Base-by-base conservation (phyloP, 2,888 invertebrate genomes). In the Lasioglossum lativentre region DNA sequence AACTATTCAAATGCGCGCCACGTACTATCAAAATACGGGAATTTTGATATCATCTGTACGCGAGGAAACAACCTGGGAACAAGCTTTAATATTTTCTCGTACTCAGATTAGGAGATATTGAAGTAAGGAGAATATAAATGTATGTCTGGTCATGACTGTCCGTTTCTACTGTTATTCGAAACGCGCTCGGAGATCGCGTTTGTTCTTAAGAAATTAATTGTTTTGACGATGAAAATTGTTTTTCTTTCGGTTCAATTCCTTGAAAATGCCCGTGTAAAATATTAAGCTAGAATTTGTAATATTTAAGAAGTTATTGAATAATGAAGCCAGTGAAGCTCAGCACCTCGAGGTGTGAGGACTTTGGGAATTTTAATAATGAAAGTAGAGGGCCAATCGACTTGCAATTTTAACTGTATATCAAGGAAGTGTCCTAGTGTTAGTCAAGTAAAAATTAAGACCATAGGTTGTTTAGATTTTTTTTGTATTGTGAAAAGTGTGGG, bases 401-500 rank as follows among this genome's bases (percentile, higher is more conserved):
- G 1, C 19, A 47, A 47, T 47, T 47, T 47, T 19, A 19, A 19
- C 2, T 5, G 47, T 6, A 47, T 52, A 10, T 52, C 8, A 23
- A 52, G 52, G 10, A 52, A 2, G 3, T 52, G 0, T 23, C 0
- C 52, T 10, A 23, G 8, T 0, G 23, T 52, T 10, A 19, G 1
- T 23, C 1, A 23, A 23, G 0, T 23, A 23, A 10, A 23, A 1
- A 52, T 52, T 10, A 52, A 23, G 52, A 52, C 0, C 52, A 0
- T 8, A 8, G 8, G 8, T 52, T 23, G 4, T 52, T 23, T 52
- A 52, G 23, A 52, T 8, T 23, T 52, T 52, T 5, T 52, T 52
- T 52, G n/a, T 8, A 52, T 23, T 52, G 3, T 10, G 0, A 0
- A 23, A 8, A 52, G 8, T 23, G 19, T 52, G 23, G 0, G 0